phyloP scores from a whole-genome alignment of 2,888 invertebrate species.

The Eupithecia centaureata region DNA sequence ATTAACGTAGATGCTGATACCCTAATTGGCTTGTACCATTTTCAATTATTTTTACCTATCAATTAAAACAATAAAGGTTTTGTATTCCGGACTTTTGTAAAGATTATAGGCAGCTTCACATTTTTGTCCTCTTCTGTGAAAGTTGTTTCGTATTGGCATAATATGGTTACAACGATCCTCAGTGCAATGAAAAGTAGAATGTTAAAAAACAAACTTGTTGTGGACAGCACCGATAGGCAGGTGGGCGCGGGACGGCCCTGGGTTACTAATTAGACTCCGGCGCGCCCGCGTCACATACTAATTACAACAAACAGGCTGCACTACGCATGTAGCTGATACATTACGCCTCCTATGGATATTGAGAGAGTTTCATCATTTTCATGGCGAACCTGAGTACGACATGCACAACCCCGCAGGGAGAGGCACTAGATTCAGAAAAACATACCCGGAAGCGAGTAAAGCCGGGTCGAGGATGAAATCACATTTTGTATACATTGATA shows the following conservation, averaged over 20 bases:
- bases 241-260: constrained; percentile 22
- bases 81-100: neutral
- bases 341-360: neutral
- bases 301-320: constrained; percentile 20
- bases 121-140: neutral
- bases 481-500: no score
- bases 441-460: neutral
- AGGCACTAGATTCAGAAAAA: neutral
- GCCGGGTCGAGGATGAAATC: neutral
- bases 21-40: neutral
- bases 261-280: constrained; percentile 49
- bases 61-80: neutral
- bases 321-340: constrained; percentile 6
- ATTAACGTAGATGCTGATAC: no score
- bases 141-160: neutral
- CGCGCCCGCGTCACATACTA: constrained; percentile 39
- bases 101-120: neutral
- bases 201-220: neutral
- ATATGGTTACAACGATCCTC: neutral
- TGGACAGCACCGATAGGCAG: constrained; percentile 32
- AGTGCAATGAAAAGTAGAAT: neutral
- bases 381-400: neutral
- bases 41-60: no score
- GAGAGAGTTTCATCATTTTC: neutral
- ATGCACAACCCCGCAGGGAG: neutral